phyloP scores from a whole-genome alignment of 2,888 invertebrate species.

The Idaea straminata region DNA sequence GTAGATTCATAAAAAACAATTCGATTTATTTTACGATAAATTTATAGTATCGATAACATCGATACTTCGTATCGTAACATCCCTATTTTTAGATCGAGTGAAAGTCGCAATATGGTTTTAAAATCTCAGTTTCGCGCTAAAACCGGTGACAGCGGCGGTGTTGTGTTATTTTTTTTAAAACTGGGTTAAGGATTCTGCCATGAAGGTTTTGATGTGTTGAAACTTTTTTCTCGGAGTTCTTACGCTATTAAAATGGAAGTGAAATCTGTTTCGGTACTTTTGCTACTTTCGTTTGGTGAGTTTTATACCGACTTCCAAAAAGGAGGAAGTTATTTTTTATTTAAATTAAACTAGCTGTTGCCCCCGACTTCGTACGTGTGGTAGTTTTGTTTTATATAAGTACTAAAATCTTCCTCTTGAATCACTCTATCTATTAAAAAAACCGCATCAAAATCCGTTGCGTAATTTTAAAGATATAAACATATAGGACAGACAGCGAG shows the following conservation, averaged over 20 bases:
- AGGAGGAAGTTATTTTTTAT: too few species aligned
- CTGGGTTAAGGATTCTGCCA: slow-evolving; percentile 20
- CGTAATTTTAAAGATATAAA: too few species aligned
- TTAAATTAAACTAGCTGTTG: too few species aligned
- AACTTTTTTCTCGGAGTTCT: slow-evolving; percentile 15
- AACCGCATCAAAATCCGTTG: too few species aligned
- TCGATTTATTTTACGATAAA: neutral
- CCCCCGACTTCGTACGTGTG: too few species aligned
- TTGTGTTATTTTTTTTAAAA: slow-evolving; percentile 32
- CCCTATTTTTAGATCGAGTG: slow-evolving; percentile 31
- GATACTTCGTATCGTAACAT: slow-evolving; percentile 9
- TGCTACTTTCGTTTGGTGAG: slow-evolving; percentile 51
- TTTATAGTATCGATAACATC: neutral
- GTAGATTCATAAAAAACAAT: too few species aligned
- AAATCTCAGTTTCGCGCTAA: slow-evolving; percentile 69
- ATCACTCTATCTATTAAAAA: too few species aligned
- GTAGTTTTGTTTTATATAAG: too few species aligned
- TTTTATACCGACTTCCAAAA: slow-evolving; percentile 11
- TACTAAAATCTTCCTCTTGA: too few species aligned
- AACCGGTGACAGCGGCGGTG: slow-evolving; percentile 45
- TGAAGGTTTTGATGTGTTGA: slow-evolving; percentile 23
- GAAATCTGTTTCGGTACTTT: slow-evolving; percentile 29
- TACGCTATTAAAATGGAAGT: slow-evolving; percentile 33
- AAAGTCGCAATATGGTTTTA: slow-evolving; percentile 40
- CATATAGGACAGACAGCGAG: too few species aligned